Percentiles rank a stretch among this genome's conserved stretches.
Conservation (phyloP, 2,797 vertebrate species). For the Pterois miles region DNA sequence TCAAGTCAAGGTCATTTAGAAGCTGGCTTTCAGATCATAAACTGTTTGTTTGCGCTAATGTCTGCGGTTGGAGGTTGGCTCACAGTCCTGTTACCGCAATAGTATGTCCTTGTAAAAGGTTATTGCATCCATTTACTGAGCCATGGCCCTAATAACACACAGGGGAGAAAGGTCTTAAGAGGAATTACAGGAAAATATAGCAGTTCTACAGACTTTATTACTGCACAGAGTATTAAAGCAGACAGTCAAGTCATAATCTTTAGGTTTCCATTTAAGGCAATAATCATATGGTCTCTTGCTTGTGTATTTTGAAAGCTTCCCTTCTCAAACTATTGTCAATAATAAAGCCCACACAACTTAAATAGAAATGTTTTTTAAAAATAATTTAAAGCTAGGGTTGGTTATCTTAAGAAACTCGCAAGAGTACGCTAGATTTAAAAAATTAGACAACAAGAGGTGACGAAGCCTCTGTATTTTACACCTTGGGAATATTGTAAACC, state of each 20-base stretch:
- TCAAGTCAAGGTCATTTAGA: conserved; percentile 1
- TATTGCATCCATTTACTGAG: conserved; percentile 35
- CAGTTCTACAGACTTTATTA: background rate
- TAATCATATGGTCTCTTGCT: background rate
- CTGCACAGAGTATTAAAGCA: background rate
- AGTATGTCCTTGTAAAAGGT: conserved; percentile 33
- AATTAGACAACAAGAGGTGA: too few species aligned
- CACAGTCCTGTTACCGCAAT: background rate
- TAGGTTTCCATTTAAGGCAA: conserved; percentile 16
- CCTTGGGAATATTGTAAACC: too few species aligned
- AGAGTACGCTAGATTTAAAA: too few species aligned
- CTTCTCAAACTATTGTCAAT: too few species aligned
- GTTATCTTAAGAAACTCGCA: too few species aligned
- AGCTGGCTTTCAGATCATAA: conserved; percentile 11
- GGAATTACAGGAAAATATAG: conserved; percentile 9
- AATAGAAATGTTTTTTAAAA: too few species aligned
- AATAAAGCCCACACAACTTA: too few species aligned
- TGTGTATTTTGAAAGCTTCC: background rate
- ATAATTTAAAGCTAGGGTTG: too few species aligned
- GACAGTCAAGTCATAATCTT: background rate
- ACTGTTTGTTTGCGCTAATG: conserved; percentile 22
- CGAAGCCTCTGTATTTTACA: too few species aligned
- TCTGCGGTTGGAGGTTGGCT: background rate
- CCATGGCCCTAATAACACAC: background rate
- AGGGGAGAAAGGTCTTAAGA: conserved; percentile 1